These are phyloP conservation scores for Luehdorfia chinensis DNA, from an alignment of 1,140 invertebrate genomes.

Conservation along the genomic window DNA sequence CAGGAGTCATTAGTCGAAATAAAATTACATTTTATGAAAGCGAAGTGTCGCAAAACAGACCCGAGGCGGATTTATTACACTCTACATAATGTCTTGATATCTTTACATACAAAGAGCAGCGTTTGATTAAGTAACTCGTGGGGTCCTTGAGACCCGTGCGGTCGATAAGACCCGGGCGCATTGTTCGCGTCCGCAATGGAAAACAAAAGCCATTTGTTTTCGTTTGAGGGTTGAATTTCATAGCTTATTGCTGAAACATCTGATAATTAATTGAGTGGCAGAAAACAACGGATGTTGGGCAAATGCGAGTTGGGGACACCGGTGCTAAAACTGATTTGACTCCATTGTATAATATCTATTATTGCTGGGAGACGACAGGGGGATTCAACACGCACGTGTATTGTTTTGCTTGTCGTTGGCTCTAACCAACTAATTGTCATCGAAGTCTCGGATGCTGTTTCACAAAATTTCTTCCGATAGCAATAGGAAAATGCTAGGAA, in stretches of 20 bases:
- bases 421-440: too few species aligned
- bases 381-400: too few species aligned
- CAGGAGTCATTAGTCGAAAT: not conserved
- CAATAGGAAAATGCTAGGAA: too few species aligned
- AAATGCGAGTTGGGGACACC: not conserved
- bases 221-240: slow-evolving; percentile 9
- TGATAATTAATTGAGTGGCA: slow-evolving; percentile 13
- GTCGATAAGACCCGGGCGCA: slow-evolving; percentile 16
- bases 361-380: too few species aligned
- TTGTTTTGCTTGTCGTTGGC: too few species aligned
- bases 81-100: slow-evolving; percentile 1
- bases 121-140: slow-evolving; percentile 1
- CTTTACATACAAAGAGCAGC: not conserved
- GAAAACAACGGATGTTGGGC: not conserved
- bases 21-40: not conserved
- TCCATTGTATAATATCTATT: too few species aligned
- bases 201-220: slow-evolving; percentile 10
- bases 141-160: not conserved
- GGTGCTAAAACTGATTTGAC: slow-evolving; percentile 5
- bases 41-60: not conserved
- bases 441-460: too few species aligned
- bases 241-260: slow-evolving; percentile 1
- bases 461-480: too few species aligned
- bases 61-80: not conserved
- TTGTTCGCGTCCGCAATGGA: not conserved